phyloP scores from a whole-genome alignment of 2,113 vertebrate species.

The Pardalotus punctatus region DNA sequence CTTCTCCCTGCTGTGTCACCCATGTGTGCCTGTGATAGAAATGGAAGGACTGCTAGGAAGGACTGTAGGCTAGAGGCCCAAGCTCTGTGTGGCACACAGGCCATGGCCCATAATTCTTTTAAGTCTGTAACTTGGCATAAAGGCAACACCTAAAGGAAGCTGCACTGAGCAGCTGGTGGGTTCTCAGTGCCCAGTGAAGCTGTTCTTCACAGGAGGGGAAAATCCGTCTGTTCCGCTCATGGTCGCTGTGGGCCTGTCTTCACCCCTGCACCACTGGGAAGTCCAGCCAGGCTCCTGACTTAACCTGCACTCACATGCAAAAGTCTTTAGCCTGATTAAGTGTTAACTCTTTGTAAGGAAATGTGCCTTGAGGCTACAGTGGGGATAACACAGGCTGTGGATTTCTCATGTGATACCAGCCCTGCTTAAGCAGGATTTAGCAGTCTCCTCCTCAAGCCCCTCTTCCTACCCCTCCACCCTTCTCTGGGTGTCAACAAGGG shows the following conservation, averaged over 20 bases:
- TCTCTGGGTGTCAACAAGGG: neutral
- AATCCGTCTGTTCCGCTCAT: neutral
- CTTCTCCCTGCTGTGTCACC: neutral
- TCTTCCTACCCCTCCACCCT: neutral
- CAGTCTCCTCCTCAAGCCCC: neutral
- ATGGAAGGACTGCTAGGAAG: neutral
- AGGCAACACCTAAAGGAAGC: fast-evolving
- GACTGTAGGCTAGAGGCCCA: neutral
- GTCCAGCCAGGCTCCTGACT: neutral
- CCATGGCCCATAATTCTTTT: fast-evolving
- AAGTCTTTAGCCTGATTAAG: neutral
- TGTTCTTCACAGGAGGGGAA: fast-evolving
- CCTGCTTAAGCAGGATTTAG: conserved; percentile 12
- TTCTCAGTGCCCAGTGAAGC: neutral
- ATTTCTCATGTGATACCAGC: neutral
- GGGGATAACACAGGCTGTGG: neutral
- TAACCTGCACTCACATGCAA: neutral
- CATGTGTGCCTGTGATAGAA: fast-evolving
- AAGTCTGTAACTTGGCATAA: neutral
- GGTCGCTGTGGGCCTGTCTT: neutral
- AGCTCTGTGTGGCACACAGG: fast-evolving
- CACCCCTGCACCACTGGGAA: neutral
- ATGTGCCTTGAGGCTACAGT: neutral
- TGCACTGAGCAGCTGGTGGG: neutral
- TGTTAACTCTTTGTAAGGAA: neutral